phyloP scores from a whole-genome alignment of 2,797 vertebrate species.

The Chrysocyon brachyurus region DNA sequence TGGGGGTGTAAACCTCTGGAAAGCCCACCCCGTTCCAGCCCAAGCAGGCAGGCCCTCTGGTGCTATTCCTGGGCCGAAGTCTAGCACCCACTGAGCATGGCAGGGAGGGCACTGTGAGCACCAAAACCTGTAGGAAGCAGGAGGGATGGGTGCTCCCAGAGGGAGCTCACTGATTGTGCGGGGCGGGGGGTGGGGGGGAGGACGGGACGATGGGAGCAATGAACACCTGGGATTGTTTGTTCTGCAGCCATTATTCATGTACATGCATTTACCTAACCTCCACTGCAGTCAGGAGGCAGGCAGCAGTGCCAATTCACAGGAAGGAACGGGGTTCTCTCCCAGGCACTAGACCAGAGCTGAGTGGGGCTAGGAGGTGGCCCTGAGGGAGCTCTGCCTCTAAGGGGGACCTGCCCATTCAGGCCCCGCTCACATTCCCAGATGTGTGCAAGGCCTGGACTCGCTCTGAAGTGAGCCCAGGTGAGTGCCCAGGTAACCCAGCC shows the following conservation, averaged over 20 bases:
- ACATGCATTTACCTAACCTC: background rate
- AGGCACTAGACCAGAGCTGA: fast-evolving
- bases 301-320: background rate
- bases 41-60: background rate
- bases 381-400: fast-evolving
- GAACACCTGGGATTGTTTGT: background rate
- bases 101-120: fast-evolving
- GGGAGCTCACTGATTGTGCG: no score
- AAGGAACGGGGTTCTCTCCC: background rate
- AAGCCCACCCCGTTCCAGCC: fast-evolving
- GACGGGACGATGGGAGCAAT: fast-evolving
- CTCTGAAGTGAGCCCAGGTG: background rate
- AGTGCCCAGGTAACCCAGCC: background rate
- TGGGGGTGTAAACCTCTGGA: fast-evolving
- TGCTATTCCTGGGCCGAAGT: fast-evolving
- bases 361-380: background rate
- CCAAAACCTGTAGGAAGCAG: no score
- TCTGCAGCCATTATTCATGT: no score
- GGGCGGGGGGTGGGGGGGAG: no score
- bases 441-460: background rate
- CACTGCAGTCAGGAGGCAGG: background rate
- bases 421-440: background rate
- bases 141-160: no score
- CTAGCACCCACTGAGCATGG: background rate
- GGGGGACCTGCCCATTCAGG: fast-evolving